Evolutionary conservation across 2,888 invertebrate genomes (phyloP).

Genomic region (Cremastinae sp.): DNA sequence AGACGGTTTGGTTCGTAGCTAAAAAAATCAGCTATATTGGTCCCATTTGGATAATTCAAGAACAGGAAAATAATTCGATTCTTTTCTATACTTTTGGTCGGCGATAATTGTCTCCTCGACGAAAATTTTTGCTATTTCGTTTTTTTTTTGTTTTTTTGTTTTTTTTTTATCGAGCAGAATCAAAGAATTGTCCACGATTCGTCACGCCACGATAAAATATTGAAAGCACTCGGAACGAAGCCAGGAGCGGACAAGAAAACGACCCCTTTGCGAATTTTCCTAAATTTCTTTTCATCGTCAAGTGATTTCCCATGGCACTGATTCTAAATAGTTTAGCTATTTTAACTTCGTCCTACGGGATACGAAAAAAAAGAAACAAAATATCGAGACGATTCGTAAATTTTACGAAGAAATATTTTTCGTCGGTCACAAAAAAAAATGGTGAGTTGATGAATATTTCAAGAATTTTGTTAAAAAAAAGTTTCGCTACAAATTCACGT

Average conservation of each 20-base stretch:
- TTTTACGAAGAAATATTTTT: no score
- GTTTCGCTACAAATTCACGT: no score
- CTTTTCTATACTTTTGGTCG: no score
- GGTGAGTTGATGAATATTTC: no score
- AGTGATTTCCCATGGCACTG: constrained; percentile 52
- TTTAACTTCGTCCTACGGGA: no score
- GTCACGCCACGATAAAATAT: constrained; percentile 58
- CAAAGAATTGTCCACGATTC: constrained; percentile 40
- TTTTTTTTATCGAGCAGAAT: constrained; percentile 50
- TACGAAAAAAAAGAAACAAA: no score
- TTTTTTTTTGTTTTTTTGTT: not conserved
- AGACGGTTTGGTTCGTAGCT: not conserved
- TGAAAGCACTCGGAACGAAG: constrained; percentile 52
- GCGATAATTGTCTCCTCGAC: not conserved
- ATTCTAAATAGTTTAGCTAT: no score
- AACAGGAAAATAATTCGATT: not conserved
- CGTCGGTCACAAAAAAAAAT: no score
- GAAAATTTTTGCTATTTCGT: not conserved
- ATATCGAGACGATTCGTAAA: no score
- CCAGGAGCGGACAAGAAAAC: constrained; percentile 39
- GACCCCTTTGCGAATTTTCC: constrained; percentile 9
- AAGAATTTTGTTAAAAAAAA: no score
- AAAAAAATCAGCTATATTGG: constrained; percentile 42
- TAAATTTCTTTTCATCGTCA: constrained; percentile 30
- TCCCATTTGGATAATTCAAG: constrained; percentile 50